Percentiles rank a stretch among this genome's conserved stretches.
These are phyloP conservation scores for Acanthis flammea DNA, from an alignment of 2,797 vertebrate species.

Conservation along the genomic window DNA sequence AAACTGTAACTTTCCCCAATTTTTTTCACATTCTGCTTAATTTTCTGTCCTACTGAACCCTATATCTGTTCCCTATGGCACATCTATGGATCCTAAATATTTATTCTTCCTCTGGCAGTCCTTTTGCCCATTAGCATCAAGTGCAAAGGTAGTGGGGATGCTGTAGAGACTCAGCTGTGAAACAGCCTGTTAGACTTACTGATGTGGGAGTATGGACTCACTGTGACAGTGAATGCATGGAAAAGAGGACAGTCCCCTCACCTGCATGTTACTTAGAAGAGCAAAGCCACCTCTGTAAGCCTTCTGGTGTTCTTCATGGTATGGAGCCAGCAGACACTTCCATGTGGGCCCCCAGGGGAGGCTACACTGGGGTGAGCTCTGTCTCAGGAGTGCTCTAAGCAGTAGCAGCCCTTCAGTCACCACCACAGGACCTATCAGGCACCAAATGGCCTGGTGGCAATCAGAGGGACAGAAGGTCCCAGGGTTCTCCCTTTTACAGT, in stretches of 20 bases:
- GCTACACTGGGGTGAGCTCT: background rate
- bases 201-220: background rate
- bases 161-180: background rate
- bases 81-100: background rate
- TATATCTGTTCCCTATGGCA: background rate
- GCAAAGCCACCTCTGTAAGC: background rate
- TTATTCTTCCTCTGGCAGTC: background rate
- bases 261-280: background rate
- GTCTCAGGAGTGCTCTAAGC: background rate
- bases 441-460: background rate
- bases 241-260: fast-evolving
- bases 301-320: background rate
- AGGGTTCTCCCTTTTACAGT: background rate
- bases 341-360: background rate
- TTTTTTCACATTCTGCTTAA: background rate
- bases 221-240: background rate
- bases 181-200: background rate
- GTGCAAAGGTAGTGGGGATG: background rate
- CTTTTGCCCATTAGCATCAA: background rate
- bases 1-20: background rate
- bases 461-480: background rate
- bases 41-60: background rate
- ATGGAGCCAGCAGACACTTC: background rate
- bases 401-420: background rate
- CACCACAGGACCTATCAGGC: background rate